Base-by-base conservation (phyloP, 2,888 invertebrate species). In the Anticlea derivata region DNA sequence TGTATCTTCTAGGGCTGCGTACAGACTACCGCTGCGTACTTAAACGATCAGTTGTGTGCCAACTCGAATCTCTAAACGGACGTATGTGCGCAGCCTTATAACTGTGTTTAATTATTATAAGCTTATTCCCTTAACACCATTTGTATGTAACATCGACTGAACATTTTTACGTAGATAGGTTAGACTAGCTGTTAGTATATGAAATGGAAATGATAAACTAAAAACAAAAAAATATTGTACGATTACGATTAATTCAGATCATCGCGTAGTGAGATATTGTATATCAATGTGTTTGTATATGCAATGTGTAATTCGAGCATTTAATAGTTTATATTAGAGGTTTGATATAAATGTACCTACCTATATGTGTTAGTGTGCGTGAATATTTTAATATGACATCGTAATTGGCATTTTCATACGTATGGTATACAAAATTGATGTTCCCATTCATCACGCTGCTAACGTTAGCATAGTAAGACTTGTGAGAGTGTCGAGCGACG, bases 101-200 rank as follows among this genome's bases (percentile, higher is more conserved):
- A 22, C 45, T 73, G 62, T 72, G 75, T 63, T 65, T 67, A 68
- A 58, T 40, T 50, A 34, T 33, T 47, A 44, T 79, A 75, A 78
- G 75, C 77, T 79, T 80, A 80, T 66, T 74, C 75, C 56, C 77
- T 82, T 78, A 80, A 87, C 81, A 86, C 83, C 87, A 86, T 83
- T 58, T 86, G 85, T 86, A 86, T 86, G 83, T 87, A 87, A 89
- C 85, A 87, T 89, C 77, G 89, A 90, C 89, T 90, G 89, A 88
- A 86, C 84, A 86, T 86, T 87, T 88, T 83, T 86, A 87, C 77
- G 78, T 90, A 89, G 81, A 53, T 86, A 86, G 79, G 78, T 70
- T 86, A 84, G 78, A 8, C 54, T 62, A 62, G 60, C 34, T 48
- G 55, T 66, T 58, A 50, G 45, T 49, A 50, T 52, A 56, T 52